A percentile compares a stretch with the other conserved stretches of the same genome.
Conservation (phyloP, 2,797 vertebrate genomes). For the Cuculus canorus region DNA sequence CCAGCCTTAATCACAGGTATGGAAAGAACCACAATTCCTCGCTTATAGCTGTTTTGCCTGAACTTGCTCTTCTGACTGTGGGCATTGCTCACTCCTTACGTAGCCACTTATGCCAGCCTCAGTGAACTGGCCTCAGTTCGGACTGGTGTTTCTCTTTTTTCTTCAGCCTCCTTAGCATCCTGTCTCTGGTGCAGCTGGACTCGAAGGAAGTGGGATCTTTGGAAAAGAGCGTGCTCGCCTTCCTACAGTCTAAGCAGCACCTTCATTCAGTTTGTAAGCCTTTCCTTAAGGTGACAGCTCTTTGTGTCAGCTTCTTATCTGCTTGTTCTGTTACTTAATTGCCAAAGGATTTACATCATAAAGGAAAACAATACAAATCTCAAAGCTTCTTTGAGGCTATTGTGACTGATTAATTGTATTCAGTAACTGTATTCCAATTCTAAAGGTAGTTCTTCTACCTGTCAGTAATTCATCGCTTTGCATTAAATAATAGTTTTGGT, state of each 20-base stretch:
- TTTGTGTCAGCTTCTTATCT: conserved; percentile 50
- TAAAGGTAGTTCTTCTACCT: conserved; percentile 16
- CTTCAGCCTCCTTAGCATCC: background rate
- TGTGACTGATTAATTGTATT: conserved; percentile 65
- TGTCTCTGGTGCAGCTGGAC: background rate
- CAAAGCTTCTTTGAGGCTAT: conserved; percentile 21
- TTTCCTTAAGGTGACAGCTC: conserved; percentile 56
- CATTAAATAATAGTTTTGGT: conserved; percentile 24
- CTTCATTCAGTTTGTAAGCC: conserved; percentile 21
- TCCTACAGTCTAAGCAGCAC: conserved; percentile 52
- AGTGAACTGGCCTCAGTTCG: background rate
- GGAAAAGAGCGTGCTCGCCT: conserved; percentile 7
- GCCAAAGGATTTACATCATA: conserved; percentile 39
- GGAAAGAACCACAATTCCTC: background rate
- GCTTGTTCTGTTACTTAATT: conserved; percentile 27
- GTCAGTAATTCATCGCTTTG: background rate
- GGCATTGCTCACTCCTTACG: background rate
- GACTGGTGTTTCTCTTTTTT: background rate
- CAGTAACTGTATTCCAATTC: conserved; percentile 29
- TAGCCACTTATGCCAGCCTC: background rate
- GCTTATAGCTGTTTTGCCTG: background rate
- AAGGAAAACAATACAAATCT: conserved; percentile 52
- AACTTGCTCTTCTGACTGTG: background rate
- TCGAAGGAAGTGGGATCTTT: conserved; percentile 30
- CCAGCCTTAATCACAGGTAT: background rate